Evolutionary conservation across 2,113 vertebrate species (phyloP).

Genomic region (Clupea harengus): DNA sequence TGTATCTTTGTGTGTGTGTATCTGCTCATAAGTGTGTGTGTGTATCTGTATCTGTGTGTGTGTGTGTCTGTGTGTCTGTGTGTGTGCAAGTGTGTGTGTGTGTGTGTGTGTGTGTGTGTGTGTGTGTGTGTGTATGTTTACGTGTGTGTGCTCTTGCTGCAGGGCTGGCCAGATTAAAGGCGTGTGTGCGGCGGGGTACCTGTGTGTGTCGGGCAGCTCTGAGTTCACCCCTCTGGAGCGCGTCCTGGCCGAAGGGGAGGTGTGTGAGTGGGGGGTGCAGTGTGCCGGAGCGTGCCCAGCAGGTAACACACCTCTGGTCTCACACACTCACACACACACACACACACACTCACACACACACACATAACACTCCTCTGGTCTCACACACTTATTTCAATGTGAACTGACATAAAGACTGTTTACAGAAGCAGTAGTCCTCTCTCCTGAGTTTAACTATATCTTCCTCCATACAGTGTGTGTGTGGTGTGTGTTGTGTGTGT

Average conservation of each 20-base stretch:
- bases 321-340: neutral
- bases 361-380: neutral
- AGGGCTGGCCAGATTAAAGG: conserved; percentile 80
- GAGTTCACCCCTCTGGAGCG: conserved; percentile 67
- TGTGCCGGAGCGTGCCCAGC: conserved; percentile 82
- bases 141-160: conserved; percentile 5
- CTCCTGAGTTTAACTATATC: too few species aligned
- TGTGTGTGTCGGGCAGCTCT: conserved; percentile 82
- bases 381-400: too few species aligned
- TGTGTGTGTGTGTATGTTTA: neutral
- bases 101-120: neutral
- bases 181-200: conserved; percentile 80
- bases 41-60: neutral
- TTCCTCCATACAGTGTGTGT: neutral
- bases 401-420: too few species aligned
- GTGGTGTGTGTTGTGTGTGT: neutral
- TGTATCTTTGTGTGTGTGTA: too few species aligned
- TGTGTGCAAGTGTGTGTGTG: neutral
- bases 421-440: too few species aligned
- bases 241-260: conserved; percentile 42
- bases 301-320: conserved; percentile 65
- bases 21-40: neutral
- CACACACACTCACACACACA: neutral
- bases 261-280: conserved; percentile 72
- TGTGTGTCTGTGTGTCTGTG: neutral